Percentiles rank a stretch among this genome's conserved stretches.
Conservation (phyloP, 1,140 invertebrate species). For the Rhopalosiphum maidis region DNA sequence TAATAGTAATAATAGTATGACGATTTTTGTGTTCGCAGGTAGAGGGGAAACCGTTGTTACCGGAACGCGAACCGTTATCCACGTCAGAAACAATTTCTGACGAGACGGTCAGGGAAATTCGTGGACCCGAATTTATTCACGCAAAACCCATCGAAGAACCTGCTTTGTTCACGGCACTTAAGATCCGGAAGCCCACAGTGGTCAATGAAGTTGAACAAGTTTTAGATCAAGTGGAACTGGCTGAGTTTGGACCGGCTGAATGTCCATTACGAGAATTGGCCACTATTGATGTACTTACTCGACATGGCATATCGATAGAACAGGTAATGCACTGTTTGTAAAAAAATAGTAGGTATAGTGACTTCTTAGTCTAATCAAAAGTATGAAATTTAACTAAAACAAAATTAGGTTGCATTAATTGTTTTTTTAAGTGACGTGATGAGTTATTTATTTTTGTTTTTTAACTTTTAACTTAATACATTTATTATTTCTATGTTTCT, state of each 20-base stretch:
- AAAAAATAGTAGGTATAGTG: neutral
- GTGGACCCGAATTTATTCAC: slow-evolving; percentile 59
- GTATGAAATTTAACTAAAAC: neutral
- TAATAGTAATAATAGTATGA: neutral
- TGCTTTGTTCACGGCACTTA: slow-evolving; percentile 54
- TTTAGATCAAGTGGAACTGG: slow-evolving; percentile 71
- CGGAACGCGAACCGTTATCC: slow-evolving; percentile 67
- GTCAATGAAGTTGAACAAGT: slow-evolving; percentile 73
- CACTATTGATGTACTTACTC: slow-evolving; percentile 77
- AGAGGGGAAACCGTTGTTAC: slow-evolving; percentile 65
- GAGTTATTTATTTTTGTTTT: neutral
- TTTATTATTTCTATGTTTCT: neutral
- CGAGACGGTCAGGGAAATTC: slow-evolving; percentile 64
- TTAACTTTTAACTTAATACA: too few relatives aligned
- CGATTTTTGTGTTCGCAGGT: slow-evolving; percentile 58
- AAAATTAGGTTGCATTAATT: neutral
- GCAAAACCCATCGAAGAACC: slow-evolving; percentile 47
- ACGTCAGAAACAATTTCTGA: slow-evolving; percentile 68
- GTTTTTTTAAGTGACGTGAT: neutral
- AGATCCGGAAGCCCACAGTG: neutral
- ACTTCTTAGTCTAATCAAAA: neutral
- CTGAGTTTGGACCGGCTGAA: slow-evolving; percentile 81
- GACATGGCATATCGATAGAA: slow-evolving; percentile 75
- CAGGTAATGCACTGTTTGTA: slow-evolving; percentile 69
- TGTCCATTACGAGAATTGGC: slow-evolving; percentile 79